phyloP scores from a whole-genome alignment of 2,888 invertebrate genomes.

The Drosophila ustulata region DNA sequence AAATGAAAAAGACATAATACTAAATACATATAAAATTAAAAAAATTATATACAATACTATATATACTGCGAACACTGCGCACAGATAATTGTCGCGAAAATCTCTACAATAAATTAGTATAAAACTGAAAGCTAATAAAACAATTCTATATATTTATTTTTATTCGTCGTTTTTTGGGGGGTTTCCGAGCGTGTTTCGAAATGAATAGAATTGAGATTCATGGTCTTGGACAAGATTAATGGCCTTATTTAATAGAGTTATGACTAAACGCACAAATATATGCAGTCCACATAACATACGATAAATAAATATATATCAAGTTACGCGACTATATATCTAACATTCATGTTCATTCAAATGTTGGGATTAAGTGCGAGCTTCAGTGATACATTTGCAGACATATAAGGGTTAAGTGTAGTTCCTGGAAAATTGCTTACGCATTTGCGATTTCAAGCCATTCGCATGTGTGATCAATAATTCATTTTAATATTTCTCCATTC shows the following conservation, averaged over 20 bases:
- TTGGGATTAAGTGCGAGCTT: background rate
- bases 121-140: conserved; percentile 24
- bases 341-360: background rate
- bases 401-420: conserved; percentile 1
- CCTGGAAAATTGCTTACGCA: background rate
- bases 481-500: conserved; percentile 1
- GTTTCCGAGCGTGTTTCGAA: conserved; percentile 16
- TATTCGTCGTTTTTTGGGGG: background rate
- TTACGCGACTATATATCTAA: conserved; percentile 1
- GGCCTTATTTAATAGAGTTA: conserved; percentile 61
- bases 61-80: background rate
- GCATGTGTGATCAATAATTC: background rate
- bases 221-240: conserved; percentile 57
- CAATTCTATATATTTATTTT: conserved; percentile 3
- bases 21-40: conserved; percentile 19
- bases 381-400: background rate
- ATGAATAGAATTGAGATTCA: conserved; percentile 61
- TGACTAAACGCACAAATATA: conserved; percentile 43
- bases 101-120: conserved; percentile 25
- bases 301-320: conserved; percentile 18
- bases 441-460: no score
- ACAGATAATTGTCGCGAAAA: conserved; percentile 18
- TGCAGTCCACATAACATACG: conserved; percentile 7
- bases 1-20: conserved; percentile 40
- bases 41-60: background rate